Evolutionary conservation across 2,113 vertebrate species (phyloP).

Genomic region (Notarius lentiginosus): DNA sequence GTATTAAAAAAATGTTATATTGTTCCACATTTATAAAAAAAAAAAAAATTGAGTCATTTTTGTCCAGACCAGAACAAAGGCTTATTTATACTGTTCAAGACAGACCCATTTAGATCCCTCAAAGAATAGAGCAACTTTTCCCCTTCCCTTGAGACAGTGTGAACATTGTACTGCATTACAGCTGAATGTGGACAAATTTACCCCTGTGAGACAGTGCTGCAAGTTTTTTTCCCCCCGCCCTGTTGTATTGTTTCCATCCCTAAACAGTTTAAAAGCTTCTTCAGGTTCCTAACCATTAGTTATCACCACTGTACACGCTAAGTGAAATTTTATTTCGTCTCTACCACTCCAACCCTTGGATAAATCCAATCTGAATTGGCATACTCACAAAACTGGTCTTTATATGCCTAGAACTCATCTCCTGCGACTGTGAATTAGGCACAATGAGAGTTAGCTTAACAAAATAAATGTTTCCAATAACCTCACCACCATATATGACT

Average conservation of each 20-base stretch:
- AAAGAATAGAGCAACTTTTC: neutral
- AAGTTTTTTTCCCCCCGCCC: neutral
- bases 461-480: slow-evolving; percentile 3
- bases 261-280: slow-evolving; percentile 6
- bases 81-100: neutral
- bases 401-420: neutral
- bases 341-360: neutral
- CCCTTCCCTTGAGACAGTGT: neutral
- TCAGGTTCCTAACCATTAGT: neutral
- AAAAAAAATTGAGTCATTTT: neutral
- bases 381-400: neutral
- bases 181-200: neutral
- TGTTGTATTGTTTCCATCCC: neutral
- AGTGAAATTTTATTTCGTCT: neutral
- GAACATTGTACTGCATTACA: neutral
- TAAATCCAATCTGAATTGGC: neutral
- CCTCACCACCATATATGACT: neutral
- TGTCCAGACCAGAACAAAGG: neutral
- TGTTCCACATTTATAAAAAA: neutral
- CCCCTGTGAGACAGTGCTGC: neutral
- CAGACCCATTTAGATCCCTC: neutral
- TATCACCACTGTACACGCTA: neutral
- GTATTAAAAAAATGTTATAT: neutral
- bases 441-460: neutral
- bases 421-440: neutral